Evolutionary conservation across 2,113 vertebrate genomes (phyloP).

Genomic region (Kryptolebias marmoratus): DNA sequence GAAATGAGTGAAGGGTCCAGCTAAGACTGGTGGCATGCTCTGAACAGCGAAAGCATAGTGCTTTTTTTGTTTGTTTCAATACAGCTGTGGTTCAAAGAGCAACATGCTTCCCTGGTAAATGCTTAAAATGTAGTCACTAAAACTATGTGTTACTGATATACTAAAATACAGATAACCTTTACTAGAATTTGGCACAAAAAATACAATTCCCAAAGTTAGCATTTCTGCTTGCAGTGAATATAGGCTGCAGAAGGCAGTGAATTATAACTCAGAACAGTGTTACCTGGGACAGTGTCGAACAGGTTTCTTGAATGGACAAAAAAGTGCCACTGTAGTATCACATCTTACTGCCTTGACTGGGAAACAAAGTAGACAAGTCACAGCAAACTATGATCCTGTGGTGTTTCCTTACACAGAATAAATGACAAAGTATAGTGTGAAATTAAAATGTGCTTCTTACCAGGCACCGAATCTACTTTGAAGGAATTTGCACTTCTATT

Average conservation of each 20-base stretch:
- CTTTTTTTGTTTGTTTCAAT: too few species aligned
- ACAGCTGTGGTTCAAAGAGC: too few species aligned
- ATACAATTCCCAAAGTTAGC: neutral
- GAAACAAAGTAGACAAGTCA: constrained; percentile 35
- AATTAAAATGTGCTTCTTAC: constrained; percentile 73
- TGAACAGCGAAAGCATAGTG: too few species aligned
- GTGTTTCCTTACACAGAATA: neutral
- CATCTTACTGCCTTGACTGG: constrained; percentile 93
- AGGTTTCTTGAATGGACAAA: constrained; percentile 94
- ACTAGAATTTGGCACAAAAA: neutral
- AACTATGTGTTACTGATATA: too few species aligned
- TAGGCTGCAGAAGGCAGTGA: neutral
- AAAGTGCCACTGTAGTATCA: constrained; percentile 90
- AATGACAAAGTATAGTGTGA: neutral
- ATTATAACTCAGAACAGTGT: constrained; percentile 4
- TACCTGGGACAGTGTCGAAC: constrained; percentile 94
- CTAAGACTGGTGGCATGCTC: too few species aligned
- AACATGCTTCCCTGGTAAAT: too few species aligned
- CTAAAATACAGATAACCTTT: too few species aligned
- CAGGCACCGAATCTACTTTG: constrained; percentile 91
- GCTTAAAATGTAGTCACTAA: too few species aligned
- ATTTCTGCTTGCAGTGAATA: neutral
- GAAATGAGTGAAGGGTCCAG: too few species aligned
- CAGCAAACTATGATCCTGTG: neutral
- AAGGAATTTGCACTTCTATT: constrained; percentile 96